These are phyloP conservation scores for Neodiprion pinetum DNA, from an alignment of 1,140 invertebrate genomes.

Conservation along the genomic window DNA sequence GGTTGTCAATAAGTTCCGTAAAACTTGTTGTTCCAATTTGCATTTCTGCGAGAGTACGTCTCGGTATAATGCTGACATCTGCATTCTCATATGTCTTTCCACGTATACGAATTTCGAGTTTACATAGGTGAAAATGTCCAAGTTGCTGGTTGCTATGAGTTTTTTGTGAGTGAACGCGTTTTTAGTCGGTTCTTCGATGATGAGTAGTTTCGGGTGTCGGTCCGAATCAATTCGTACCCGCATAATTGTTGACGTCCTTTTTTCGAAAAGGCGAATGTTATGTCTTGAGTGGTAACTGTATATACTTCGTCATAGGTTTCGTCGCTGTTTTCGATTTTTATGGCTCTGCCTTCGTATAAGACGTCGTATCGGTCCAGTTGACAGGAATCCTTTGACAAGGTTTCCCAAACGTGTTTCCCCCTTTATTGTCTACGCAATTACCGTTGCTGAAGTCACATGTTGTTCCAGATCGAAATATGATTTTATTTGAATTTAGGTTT, in stretches of 20 bases:
- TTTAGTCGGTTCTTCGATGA: conserved; percentile 8
- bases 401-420: conserved; percentile 27
- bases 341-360: conserved; percentile 16
- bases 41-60: conserved; percentile 23
- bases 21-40: conserved; percentile 12
- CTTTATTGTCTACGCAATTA: conserved; percentile 20
- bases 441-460: neutral
- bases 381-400: conserved; percentile 18
- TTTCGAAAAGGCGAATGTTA: conserved; percentile 21
- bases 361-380: conserved; percentile 21
- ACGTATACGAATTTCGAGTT: conserved; percentile 30
- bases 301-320: conserved; percentile 7
- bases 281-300: conserved; percentile 1
- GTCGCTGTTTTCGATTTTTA: neutral
- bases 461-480: conserved; percentile 21
- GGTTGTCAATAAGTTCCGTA: conserved; percentile 14
- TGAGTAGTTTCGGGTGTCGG: conserved; percentile 37
- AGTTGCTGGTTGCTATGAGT: neutral
- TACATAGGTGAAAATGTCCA: conserved; percentile 24
- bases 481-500: conserved; percentile 19
- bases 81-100: conserved; percentile 17
- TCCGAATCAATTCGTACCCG: conserved; percentile 20
- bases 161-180: neutral
- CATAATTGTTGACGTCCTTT: conserved; percentile 15
- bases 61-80: conserved; percentile 22